Evolutionary conservation across 2,888 invertebrate species (phyloP).

Genomic region (Ephialtes manifestator): DNA sequence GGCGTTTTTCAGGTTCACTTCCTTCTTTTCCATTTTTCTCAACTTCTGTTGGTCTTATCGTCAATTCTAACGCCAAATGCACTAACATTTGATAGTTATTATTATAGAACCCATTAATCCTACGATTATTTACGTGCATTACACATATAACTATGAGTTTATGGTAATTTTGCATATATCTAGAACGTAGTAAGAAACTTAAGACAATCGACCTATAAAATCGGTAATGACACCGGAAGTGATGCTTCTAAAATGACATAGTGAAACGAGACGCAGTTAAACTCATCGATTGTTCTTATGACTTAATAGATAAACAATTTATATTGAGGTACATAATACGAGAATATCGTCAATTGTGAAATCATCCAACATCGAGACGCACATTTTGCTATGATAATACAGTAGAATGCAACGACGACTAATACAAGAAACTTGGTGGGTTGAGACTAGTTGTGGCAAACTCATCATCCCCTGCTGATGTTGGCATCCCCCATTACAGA

Average conservation of each 20-base stretch:
- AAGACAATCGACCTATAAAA: neutral
- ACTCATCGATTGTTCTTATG: neutral
- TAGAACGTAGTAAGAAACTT: neutral
- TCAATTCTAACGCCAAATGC: no score
- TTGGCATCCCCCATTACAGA: slow-evolving; percentile 13
- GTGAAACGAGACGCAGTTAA: neutral
- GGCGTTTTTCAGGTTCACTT: no score
- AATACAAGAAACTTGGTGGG: neutral
- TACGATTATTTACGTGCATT: no score
- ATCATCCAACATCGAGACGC: slow-evolving; percentile 3
- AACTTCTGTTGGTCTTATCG: no score
- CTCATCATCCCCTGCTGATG: slow-evolving; percentile 32
- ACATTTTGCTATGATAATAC: slow-evolving; percentile 37
- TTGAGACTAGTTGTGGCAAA: slow-evolving; percentile 24
- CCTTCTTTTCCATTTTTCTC: no score
- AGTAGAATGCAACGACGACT: neutral
- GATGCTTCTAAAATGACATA: neutral
- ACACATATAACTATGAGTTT: no score
- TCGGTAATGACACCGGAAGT: neutral
- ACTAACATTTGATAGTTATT: no score
- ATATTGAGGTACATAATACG: neutral
- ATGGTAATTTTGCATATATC: neutral
- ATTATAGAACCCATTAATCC: no score
- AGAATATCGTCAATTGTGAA: neutral
- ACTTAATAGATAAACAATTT: neutral